These are phyloP conservation scores for Astreopora myriophthalma DNA, from an alignment of 64 coral and sea anemone species.

Conservation along the genomic window DNA sequence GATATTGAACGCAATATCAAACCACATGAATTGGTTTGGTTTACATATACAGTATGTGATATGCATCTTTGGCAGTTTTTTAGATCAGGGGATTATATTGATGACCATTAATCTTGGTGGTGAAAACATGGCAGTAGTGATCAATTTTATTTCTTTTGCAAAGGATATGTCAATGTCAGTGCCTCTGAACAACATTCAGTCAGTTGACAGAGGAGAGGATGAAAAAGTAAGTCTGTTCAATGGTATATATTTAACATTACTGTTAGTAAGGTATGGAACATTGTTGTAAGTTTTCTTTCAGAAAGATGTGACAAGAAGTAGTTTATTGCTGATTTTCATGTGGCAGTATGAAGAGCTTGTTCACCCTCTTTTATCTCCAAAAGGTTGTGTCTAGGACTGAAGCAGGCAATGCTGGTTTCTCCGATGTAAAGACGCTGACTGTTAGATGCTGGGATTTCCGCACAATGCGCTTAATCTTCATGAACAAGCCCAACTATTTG, in stretches of 20 bases:
- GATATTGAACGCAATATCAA: too few species aligned
- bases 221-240: constrained; percentile 63
- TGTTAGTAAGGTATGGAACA: too few species aligned
- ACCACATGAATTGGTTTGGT: too few species aligned
- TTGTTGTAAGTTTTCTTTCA: too few species aligned
- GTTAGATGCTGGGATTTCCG: constrained; percentile 92
- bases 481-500: constrained; percentile 75
- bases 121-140: not conserved
- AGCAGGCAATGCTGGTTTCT: constrained; percentile 88
- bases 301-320: not conserved
- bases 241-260: too few species aligned
- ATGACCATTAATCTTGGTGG: not conserved
- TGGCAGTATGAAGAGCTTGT: not conserved
- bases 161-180: constrained; percentile 98
- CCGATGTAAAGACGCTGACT: constrained; percentile 91
- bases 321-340: not conserved
- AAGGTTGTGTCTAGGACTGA: constrained; percentile 90
- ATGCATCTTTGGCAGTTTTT: too few species aligned
- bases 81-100: too few species aligned
- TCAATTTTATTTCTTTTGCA: not conserved
- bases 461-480: constrained; percentile 86
- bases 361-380: not conserved
- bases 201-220: constrained; percentile 93
- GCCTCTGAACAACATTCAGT: constrained; percentile 94
- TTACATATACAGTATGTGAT: too few species aligned